These are phyloP conservation scores for Oreohelix idahoensis DNA, from an alignment of 1,140 invertebrate species.

Conservation along the genomic window DNA sequence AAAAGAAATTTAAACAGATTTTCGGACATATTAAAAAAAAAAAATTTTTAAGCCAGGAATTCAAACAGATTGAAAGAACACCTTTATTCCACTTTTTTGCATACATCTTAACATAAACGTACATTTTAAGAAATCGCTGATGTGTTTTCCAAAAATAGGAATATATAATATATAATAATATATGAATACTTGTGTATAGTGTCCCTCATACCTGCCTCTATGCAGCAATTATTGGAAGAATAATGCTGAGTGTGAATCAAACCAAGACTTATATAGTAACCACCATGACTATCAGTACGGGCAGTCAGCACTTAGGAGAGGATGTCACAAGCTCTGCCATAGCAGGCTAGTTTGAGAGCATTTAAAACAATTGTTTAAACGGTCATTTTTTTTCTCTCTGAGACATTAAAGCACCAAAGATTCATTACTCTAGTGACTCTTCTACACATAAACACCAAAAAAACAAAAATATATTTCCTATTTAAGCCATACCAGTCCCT, in stretches of 20 bases:
- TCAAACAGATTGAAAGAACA: slow-evolving; percentile 36
- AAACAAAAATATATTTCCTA: no score
- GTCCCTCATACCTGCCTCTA: slow-evolving; percentile 22
- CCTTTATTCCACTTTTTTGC: slow-evolving; percentile 42
- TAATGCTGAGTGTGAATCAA: slow-evolving; percentile 33
- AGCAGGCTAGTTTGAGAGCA: neutral
- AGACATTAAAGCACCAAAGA: no score
- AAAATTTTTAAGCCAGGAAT: no score
- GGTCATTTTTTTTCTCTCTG: no score
- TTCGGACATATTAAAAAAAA: no score
- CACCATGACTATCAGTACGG: no score
- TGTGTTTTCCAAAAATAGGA: slow-evolving; percentile 35
- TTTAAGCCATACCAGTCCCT: no score
- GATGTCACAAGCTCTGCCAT: neutral
- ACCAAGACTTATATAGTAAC: neutral
- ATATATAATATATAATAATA: slow-evolving; percentile 39
- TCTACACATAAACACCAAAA: no score
- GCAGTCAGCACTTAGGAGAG: neutral
- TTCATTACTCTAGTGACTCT: no score
- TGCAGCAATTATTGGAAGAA: slow-evolving; percentile 38
- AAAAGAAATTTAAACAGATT: no score
- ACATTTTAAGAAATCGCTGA: slow-evolving; percentile 43
- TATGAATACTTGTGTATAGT: slow-evolving; percentile 45
- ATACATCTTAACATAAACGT: slow-evolving; percentile 45
- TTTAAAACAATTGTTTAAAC: no score